Percentiles rank a stretch among this genome's conserved stretches.
phyloP scores from a whole-genome alignment of 2,113 vertebrate species.

The Archocentrus centrarchus region DNA sequence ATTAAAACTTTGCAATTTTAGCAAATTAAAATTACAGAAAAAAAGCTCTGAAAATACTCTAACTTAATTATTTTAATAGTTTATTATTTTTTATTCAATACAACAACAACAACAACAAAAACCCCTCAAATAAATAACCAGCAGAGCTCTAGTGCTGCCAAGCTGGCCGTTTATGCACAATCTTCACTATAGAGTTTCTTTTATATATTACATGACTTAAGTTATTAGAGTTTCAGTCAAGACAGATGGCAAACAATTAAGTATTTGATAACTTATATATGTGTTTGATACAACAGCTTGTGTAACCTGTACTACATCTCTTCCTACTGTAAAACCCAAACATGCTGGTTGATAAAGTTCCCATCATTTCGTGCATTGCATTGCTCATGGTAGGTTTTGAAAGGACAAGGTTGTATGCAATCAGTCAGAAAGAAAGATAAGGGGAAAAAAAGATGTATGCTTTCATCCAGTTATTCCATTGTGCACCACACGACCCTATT shows the following conservation, averaged over 20 bases:
- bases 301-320: background rate
- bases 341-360: background rate
- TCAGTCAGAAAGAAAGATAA: background rate
- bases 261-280: background rate
- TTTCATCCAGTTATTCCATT: background rate
- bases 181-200: background rate
- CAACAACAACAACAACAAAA: background rate
- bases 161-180: background rate
- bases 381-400: background rate
- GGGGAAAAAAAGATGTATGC: background rate
- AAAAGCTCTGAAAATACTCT: background rate
- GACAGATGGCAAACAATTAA: background rate
- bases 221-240: background rate
- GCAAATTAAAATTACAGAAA: background rate
- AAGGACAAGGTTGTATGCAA: background rate
- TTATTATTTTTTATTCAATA: background rate
- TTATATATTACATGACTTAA: background rate
- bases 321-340: background rate
- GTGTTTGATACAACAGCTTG: background rate
- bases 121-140: background rate
- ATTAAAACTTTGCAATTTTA: background rate
- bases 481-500: constrained; percentile 24
- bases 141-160: background rate
- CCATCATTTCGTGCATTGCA: background rate
- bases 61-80: background rate